A percentile compares a stretch with the other conserved stretches of the same genome.
Conservation (phyloP, 2,888 invertebrate genomes). For the Pseudococcus viburni region DNA sequence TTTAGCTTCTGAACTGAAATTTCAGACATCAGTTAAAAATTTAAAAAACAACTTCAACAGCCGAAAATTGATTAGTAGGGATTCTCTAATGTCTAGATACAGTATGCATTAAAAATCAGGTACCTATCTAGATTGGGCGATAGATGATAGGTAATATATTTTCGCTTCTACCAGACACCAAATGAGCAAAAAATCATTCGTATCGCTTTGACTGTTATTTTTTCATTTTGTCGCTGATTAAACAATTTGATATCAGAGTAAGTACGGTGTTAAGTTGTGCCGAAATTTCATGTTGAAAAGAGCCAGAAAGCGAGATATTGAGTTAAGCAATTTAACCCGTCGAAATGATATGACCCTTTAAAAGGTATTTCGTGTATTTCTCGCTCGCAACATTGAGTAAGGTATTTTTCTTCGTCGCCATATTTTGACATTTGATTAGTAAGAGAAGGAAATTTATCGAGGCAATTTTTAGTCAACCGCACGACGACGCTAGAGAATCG, state of each 20-base stretch:
- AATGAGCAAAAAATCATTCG: neutral
- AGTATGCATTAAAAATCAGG: no score
- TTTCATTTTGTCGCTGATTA: constrained; percentile 41
- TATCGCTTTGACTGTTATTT: neutral
- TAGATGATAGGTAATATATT: no score
- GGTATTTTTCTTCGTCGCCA: constrained; percentile 20
- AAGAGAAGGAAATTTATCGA: constrained; percentile 3
- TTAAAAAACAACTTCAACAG: no score
- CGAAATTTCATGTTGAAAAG: constrained; percentile 29
- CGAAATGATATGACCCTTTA: constrained; percentile 13
- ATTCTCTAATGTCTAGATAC: no score
- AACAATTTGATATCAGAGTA: neutral
- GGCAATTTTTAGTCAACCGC: neutral
- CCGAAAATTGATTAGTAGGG: no score
- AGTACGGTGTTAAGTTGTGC: neutral
- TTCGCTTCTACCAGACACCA: neutral
- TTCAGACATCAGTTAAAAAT: no score
- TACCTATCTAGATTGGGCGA: no score
- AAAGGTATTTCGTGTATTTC: constrained; percentile 44
- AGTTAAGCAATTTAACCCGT: constrained; percentile 39
- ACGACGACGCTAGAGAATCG: neutral
- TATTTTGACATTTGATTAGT: constrained; percentile 28
- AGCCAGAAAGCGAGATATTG: neutral
- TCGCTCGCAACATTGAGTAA: constrained; percentile 12
- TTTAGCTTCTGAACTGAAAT: no score